Evolutionary conservation across 1,140 invertebrate genomes (phyloP).

Genomic region (Leptopilina boulardi): DNA sequence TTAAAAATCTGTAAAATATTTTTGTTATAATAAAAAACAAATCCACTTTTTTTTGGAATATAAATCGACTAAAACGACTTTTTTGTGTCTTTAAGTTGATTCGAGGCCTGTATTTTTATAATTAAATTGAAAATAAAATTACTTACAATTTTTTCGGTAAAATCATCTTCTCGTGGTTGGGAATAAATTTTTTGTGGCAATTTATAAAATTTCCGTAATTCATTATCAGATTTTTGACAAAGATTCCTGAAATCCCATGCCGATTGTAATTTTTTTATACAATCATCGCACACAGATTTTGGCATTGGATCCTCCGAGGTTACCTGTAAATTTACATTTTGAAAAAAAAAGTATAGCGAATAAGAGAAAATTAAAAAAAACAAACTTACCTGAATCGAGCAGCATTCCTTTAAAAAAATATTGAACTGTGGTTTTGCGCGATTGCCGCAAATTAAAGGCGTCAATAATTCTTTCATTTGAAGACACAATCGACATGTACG

Average conservation of each 20-base stretch:
- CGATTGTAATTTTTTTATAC: not conserved
- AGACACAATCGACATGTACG: slow-evolving; percentile 24
- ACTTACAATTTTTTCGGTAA: not conserved
- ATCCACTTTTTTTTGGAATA: too few species aligned
- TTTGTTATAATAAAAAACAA: too few species aligned
- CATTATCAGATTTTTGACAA: slow-evolving; percentile 12
- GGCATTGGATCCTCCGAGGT: not conserved
- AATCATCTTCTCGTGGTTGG: not conserved
- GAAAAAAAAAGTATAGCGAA: not conserved
- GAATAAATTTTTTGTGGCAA: not conserved
- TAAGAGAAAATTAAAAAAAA: not conserved
- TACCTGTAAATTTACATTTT: not conserved
- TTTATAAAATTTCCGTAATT: not conserved
- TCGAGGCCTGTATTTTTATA: too few species aligned
- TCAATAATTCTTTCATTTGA: not conserved
- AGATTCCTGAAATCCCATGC: slow-evolving; percentile 23
- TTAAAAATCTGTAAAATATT: too few species aligned
- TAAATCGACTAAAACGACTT: too few species aligned
- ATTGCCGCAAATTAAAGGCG: not conserved
- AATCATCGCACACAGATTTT: not conserved
- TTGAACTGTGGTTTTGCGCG: not conserved
- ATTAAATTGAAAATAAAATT: not conserved
- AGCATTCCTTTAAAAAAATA: not conserved
- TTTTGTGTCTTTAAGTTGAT: too few species aligned
- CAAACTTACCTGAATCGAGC: not conserved